Conservation (phyloP, 1,140 invertebrate genomes). For the Hylaeus volcanicus region DNA sequence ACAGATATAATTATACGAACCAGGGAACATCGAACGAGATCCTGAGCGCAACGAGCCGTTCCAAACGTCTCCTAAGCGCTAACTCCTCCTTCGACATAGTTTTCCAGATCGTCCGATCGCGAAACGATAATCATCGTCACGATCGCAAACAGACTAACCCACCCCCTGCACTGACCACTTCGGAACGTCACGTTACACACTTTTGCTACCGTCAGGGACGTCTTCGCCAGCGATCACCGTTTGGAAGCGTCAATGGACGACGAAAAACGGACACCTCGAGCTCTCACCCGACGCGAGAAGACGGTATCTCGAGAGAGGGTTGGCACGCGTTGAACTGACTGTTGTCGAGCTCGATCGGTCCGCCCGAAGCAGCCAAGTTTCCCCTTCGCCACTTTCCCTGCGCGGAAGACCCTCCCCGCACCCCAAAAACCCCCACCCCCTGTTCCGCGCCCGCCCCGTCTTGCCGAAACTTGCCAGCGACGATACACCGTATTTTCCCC, state of each 20-base stretch:
- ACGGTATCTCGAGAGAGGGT: slow-evolving; percentile 63
- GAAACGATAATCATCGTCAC: slow-evolving; percentile 41
- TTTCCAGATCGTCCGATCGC: background rate
- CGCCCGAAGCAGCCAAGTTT: slow-evolving; percentile 60
- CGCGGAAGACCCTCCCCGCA: slow-evolving; percentile 10
- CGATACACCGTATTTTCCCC: background rate
- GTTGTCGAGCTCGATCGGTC: slow-evolving; percentile 68
- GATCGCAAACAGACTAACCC: slow-evolving; percentile 14
- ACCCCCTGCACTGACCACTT: slow-evolving; percentile 40
- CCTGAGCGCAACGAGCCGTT: slow-evolving; percentile 30
- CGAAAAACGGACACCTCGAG: background rate
- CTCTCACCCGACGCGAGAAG: slow-evolving; percentile 31
- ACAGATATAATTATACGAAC: slow-evolving; percentile 61
- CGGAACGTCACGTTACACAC: slow-evolving; percentile 41
- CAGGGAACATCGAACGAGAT: slow-evolving; percentile 39
- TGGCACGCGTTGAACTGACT: slow-evolving; percentile 75
- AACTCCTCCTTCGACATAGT: slow-evolving; percentile 39
- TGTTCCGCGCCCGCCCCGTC: background rate
- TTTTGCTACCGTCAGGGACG: background rate
- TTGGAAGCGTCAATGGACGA: background rate
- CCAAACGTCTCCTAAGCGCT: slow-evolving; percentile 37
- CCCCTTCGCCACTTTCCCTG: slow-evolving; percentile 71
- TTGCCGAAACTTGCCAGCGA: slow-evolving; percentile 13
- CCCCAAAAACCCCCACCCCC: background rate
- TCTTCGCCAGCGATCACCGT: slow-evolving; percentile 7